Evolutionary conservation across 2,113 vertebrate genomes (phyloP).

Genomic region (Haemorhous mexicanus): DNA sequence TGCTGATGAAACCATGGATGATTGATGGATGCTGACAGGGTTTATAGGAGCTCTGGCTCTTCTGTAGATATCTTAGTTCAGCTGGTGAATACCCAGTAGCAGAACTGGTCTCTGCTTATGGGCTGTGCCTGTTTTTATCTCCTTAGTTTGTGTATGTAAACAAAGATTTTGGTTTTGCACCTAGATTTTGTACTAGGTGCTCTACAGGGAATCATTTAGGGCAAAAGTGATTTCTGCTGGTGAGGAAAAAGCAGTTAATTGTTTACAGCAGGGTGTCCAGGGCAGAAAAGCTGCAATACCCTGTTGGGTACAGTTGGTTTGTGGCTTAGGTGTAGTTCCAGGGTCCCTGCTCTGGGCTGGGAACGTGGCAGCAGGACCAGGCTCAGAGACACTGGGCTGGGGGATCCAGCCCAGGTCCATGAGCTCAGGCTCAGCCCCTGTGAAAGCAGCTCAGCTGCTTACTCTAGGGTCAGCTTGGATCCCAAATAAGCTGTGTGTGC

Average conservation of each 20-base stretch:
- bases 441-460: constrained; percentile 46
- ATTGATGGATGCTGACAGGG: background rate
- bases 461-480: constrained; percentile 13
- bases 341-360: background rate
- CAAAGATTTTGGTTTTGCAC: background rate
- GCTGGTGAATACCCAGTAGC: background rate
- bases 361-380: background rate
- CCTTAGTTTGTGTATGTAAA: background rate
- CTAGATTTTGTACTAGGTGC: background rate
- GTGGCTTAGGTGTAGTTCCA: background rate
- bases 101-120: background rate
- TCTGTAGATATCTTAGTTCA: background rate
- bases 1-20: background rate
- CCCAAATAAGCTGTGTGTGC: background rate
- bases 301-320: rapidly evolving
- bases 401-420: background rate
- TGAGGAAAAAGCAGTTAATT: background rate
- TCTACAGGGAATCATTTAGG: background rate
- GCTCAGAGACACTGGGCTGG: background rate
- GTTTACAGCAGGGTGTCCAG: background rate
- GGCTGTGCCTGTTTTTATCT: background rate
- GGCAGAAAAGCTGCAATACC: background rate
- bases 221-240: background rate
- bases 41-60: background rate
- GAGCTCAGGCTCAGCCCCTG: background rate